phyloP scores from a whole-genome alignment of 1,140 invertebrate species.

The Stegodyphus mimosarum region DNA sequence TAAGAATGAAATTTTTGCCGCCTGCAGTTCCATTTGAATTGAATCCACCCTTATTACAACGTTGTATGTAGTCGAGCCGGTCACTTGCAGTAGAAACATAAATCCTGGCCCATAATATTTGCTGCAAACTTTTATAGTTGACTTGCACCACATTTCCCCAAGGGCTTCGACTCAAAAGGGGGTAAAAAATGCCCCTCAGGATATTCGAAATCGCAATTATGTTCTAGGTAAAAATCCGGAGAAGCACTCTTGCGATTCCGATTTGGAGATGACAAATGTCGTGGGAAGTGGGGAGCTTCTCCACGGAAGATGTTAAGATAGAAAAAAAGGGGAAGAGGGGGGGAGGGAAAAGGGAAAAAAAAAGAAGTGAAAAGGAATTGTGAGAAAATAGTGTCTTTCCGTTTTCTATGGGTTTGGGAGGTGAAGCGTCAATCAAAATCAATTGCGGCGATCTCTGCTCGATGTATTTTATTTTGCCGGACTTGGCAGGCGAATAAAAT shows the following conservation, averaged over 20 bases:
- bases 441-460: conserved; percentile 33
- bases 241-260: conserved; percentile 50
- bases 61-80: no score
- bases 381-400: conserved; percentile 26
- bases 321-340: neutral
- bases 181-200: conserved; percentile 48
- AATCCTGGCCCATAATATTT: no score
- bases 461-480: conserved; percentile 21
- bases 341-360: conserved; percentile 14
- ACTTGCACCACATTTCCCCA: conserved; percentile 9
- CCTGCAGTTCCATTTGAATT: no score
- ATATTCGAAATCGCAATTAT: conserved; percentile 57
- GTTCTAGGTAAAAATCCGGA: conserved; percentile 50
- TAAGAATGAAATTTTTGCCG: no score
- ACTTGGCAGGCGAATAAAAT: no score
- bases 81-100: no score
- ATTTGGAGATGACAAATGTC: conserved; percentile 49
- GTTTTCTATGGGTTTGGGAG: neutral
- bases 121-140: no score
- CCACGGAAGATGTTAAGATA: conserved; percentile 35
- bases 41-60: no score
- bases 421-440: conserved; percentile 50
- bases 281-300: neutral
- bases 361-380: conserved; percentile 13
- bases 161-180: neutral